These are phyloP conservation scores for Lateolabrax maculatus DNA, from an alignment of 2,797 vertebrate species.

Conservation along the genomic window DNA sequence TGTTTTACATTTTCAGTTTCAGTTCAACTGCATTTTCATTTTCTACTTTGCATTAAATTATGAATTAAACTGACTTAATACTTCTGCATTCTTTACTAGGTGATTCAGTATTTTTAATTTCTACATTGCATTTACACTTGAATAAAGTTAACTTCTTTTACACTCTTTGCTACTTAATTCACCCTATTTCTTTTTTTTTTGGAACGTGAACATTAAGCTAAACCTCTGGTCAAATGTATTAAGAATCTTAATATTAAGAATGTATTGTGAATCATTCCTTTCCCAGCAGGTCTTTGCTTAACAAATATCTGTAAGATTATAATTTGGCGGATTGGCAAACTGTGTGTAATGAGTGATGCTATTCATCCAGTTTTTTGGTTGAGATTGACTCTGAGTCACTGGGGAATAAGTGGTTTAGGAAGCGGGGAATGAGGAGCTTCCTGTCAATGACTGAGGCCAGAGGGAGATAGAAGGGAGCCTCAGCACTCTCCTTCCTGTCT, in stretches of 20 bases:
- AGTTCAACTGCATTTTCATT: constrained; percentile 23
- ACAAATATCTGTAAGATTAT: constrained; percentile 53
- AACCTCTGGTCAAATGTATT: constrained; percentile 32
- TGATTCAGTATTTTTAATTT: constrained; percentile 3
- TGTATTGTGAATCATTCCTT: constrained; percentile 28
- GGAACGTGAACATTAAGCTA: not conserved
- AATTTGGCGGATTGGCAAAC: constrained; percentile 55
- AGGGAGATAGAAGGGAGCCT: constrained; percentile 53
- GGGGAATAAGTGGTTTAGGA: constrained; percentile 74
- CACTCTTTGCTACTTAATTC: constrained; percentile 22
- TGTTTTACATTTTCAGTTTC: constrained; percentile 7
- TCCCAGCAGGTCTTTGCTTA: constrained; percentile 38
- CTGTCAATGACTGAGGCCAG: constrained; percentile 69
- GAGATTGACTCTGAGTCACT: constrained; percentile 61
- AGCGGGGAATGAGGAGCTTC: constrained; percentile 68
- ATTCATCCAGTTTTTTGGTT: constrained; percentile 62
- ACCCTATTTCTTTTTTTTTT: constrained; percentile 7
- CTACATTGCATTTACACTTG: constrained; percentile 9
- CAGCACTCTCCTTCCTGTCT: constrained; percentile 66
- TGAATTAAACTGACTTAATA: constrained; percentile 7
- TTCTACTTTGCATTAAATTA: constrained; percentile 22
- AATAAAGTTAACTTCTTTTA: constrained; percentile 12
- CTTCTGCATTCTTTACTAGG: not conserved
- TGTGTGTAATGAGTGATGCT: constrained; percentile 64
- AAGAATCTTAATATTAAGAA: too few relatives aligned